Base-by-base conservation (phyloP, 2,888 invertebrate species). In the Sphaeridia pumilis region DNA sequence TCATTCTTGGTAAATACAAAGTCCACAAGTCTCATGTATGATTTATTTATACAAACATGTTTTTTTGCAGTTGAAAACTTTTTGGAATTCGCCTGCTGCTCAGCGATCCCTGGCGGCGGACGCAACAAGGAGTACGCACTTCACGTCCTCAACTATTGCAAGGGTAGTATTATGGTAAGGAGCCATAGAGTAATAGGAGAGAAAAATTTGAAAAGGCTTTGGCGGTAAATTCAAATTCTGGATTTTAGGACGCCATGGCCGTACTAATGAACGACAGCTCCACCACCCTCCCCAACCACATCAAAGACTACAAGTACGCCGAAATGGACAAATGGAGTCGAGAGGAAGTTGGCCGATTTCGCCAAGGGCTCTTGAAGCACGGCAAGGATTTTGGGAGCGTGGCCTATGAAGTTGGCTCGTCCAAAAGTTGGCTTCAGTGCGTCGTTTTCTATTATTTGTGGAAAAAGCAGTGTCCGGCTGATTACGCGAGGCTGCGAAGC, bases 391-490 rank as follows among this genome's bases (percentile, higher is more conserved):
- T 98, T 74, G 81, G 78, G 68, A 80, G 78, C 69, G 87, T 97
- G 70, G 79, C 94, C 26, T 81, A 83, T 68, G 84, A 92, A 83
- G 75, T 90, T 70, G 80, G 81, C 67, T 83, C 84, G 46, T 94
- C 94, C 76, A 80, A 83, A 60, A 79, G 84, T 38, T 87, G 87
- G 67, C 73, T 73, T 60, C 92, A 93, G 71, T 97, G 97, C 75
- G 81, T 95, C 68, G 92, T 94, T 75, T 94, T 97, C 75, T 98
- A 98, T 74, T 97, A 98, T 73, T 82, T 94, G 68, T 98, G 97
- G 97, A 97, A 98, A 75, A 94, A 95, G 72, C 82, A 93, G 27
- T 93, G 93, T 67, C 83, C 85, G 64, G 90, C 94, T 71, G 81
- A 82, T 64, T 89, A 90, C 74, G 86, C 85, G 72, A 78, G 81